Percentiles rank a stretch among this genome's conserved stretches.
phyloP scores from a whole-genome alignment of 2,113 vertebrate species.

The Hemiscyllium ocellatum region DNA sequence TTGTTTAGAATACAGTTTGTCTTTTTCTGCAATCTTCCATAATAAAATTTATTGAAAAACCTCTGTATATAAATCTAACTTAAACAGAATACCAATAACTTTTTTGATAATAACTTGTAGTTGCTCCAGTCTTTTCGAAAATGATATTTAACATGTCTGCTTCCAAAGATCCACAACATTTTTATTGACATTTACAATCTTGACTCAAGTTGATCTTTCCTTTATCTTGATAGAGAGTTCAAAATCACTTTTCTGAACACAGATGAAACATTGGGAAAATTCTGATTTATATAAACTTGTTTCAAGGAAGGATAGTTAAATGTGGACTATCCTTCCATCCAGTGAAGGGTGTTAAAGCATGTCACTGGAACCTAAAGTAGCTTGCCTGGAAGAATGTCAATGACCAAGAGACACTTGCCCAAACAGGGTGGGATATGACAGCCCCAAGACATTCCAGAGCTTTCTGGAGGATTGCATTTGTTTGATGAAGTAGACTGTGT shows the following conservation, averaged over 20 bases:
- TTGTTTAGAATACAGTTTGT: background rate
- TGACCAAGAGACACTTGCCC: background rate
- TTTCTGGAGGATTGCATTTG: background rate
- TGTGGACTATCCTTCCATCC: background rate
- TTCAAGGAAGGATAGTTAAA: background rate
- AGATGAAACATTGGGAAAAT: background rate
- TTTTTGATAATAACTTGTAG: background rate
- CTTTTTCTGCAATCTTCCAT: background rate
- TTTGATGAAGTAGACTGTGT: background rate
- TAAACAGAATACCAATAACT: background rate
- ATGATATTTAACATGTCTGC: background rate
- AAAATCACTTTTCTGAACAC: background rate
- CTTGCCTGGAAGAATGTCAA: background rate
- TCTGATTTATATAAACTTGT: background rate
- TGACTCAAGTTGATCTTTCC: background rate
- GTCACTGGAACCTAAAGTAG: background rate
- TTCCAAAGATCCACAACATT: background rate
- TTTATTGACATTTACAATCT: background rate
- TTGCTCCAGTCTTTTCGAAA: background rate
- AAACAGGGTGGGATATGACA: background rate
- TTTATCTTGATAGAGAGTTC: background rate
- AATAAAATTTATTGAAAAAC: background rate
- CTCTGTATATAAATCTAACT: background rate
- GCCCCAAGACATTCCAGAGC: background rate
- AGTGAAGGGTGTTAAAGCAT: background rate